Base-by-base conservation (phyloP, 2,113 vertebrate genomes). In the Axis porcinus region DNA sequence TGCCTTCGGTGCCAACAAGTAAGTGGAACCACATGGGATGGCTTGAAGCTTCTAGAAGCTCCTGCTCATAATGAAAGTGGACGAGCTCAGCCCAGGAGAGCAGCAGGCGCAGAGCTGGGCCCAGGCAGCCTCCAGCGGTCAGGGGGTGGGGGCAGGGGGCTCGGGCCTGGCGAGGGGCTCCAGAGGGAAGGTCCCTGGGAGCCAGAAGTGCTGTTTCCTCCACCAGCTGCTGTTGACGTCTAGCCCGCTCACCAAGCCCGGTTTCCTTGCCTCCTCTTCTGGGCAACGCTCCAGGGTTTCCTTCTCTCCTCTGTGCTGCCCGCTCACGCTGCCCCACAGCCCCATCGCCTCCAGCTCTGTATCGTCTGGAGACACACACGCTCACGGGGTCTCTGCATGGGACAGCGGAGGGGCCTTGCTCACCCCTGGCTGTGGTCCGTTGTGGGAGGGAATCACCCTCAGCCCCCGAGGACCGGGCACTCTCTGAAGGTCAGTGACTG, bases 381-480 rank as follows among this genome's bases (percentile, higher is more conserved):
- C 33, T 83, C 28, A 6, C 0, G 2, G 50, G 55, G 62, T 83
- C 19, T 43, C 40, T 14, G 36, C 28, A 13, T 10, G 10, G n/a
- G 47, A 23, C 47, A 10, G 14, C 12, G 58, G 60, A 43, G 30
- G 45, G 52, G 6, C 78, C 86, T 55, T 16, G 33, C 33, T 36
- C 8, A 4, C 52, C 57, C 0, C 40, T 25, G 86, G 60, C 40
- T 17, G 21, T 47, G 54, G 52, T 21, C 52, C 62, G 45, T 45
- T 55, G 13, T 3, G 0, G 30, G 45, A 64, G 45, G 45, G 54
- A 36, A 47, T 15, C 12, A 4, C 57, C 52, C 62, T 74, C 14
- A 19, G 28, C 10, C 19, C 40, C 21, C 3, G 1, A n/a, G 91
- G 50, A 25, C 12, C 0, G 0, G 25, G 82, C 23, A 25, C 33